phyloP scores from a whole-genome alignment of 2,113 vertebrate genomes.

The Lonchura striata region DNA sequence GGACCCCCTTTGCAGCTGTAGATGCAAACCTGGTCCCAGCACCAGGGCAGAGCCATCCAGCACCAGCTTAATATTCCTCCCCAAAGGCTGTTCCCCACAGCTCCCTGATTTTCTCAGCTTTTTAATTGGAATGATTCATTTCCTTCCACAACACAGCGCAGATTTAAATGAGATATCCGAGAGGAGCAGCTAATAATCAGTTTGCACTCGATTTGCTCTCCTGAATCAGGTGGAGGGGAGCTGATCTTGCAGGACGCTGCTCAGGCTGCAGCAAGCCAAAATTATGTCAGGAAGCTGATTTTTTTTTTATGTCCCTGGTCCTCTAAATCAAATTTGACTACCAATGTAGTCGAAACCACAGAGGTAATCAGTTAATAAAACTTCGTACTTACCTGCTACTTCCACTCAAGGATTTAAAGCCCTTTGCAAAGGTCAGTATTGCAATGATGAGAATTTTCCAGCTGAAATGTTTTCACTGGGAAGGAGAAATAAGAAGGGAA shows the following conservation, averaged over 20 bases:
- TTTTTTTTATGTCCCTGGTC: background rate
- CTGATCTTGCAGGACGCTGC: background rate
- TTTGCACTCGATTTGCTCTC: background rate
- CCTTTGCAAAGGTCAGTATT: constrained; percentile 57
- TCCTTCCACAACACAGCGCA: background rate
- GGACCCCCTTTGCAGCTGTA: background rate
- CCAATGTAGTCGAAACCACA: background rate
- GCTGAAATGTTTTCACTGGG: constrained; percentile 47
- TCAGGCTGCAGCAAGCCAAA: background rate
- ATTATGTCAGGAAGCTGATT: background rate
- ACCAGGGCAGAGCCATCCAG: accelerated
- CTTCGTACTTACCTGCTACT: constrained; percentile 24
- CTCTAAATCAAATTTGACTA: constrained; percentile 53
- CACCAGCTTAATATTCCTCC: background rate
- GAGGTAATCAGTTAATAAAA: constrained; percentile 67
- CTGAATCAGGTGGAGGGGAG: background rate
- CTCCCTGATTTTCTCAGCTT: background rate
- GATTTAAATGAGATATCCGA: background rate
- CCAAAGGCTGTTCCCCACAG: background rate
- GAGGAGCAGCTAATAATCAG: background rate
- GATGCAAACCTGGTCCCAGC: background rate
- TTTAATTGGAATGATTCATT: constrained; percentile 29
- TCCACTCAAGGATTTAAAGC: constrained; percentile 60
- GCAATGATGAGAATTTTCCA: constrained; percentile 60
- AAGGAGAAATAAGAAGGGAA: background rate